These are phyloP conservation scores for Euspilapteryx auroguttella DNA, from an alignment of 2,888 invertebrate genomes.

Conservation along the genomic window DNA sequence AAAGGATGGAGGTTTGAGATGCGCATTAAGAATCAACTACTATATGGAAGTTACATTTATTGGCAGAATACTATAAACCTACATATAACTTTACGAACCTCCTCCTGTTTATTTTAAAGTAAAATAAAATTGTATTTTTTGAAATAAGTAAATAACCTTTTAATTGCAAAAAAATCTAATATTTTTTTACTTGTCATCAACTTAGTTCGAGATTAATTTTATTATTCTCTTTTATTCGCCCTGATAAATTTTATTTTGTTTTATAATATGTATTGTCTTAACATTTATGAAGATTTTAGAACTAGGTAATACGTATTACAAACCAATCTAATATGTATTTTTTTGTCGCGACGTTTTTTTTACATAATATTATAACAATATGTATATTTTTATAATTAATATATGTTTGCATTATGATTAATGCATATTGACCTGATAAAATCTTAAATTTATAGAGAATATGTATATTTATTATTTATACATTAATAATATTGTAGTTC, in stretches of 20 bases:
- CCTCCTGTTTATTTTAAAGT: constrained; percentile 47
- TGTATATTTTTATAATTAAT: too few species aligned
- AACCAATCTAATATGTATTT: too few species aligned
- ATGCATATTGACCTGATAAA: too few species aligned
- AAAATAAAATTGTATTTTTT: constrained; percentile 15
- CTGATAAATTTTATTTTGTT: constrained; percentile 20
- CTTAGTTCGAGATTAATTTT: constrained; percentile 4
- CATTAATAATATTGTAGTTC: too few species aligned
- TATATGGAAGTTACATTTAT: constrained; percentile 39
- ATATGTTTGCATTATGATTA: too few species aligned
- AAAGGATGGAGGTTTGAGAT: constrained; percentile 19
- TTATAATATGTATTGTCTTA: constrained; percentile 15
- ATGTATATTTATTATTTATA: too few species aligned
- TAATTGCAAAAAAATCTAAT: constrained; percentile 10
- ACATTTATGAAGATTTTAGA: too few species aligned
- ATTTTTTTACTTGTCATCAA: constrained; percentile 1
- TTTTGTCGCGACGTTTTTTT: too few species aligned
- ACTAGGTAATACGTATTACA: too few species aligned
- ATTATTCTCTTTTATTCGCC: constrained; percentile 37
- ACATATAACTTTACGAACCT: too few species aligned
- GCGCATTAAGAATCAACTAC: constrained; percentile 8
- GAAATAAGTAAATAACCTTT: constrained; percentile 17
- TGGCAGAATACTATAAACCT: not conserved
- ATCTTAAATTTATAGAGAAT: too few species aligned
- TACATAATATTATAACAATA: too few species aligned